Conservation (phyloP, 37 sponge, comb jelly and placozoan genomes). For the Bolinopsis microptera region DNA sequence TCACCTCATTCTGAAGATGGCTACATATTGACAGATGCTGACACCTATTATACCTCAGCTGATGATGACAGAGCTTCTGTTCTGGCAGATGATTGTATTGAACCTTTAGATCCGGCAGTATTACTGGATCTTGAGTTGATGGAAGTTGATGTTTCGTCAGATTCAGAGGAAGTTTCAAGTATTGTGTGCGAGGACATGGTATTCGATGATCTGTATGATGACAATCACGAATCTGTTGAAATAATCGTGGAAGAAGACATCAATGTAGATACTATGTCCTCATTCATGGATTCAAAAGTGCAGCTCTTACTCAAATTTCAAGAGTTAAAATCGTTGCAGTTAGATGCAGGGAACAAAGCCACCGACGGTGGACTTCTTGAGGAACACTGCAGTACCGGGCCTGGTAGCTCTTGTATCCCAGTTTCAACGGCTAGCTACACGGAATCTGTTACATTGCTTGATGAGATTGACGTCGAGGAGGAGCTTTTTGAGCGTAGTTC, state of each 20-base stretch:
- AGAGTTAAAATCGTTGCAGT: too few species aligned
- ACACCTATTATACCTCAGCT: conserved; percentile 41
- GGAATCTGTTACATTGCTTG: neutral
- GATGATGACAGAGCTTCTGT: neutral
- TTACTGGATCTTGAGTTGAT: too few species aligned
- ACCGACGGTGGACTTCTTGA: too few species aligned
- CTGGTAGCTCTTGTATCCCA: neutral
- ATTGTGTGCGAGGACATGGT: neutral
- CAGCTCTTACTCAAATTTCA: neutral
- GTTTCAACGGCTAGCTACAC: neutral
- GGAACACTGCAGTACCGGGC: neutral
- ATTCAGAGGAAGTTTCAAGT: neutral
- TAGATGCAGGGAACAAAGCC: too few species aligned
- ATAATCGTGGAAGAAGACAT: neutral
- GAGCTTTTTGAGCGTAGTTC: neutral
- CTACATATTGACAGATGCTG: neutral
- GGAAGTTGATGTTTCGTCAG: neutral
- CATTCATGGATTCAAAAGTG: neutral
- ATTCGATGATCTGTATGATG: neutral
- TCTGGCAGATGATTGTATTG: neutral
- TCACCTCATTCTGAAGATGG: neutral
- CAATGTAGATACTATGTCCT: neutral
- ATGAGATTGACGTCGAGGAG: neutral
- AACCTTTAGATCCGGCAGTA: neutral
- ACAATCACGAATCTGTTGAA: neutral